Evolutionary conservation across 2,113 vertebrate species (phyloP), one percentile per base, ranked within the genome.

Genomic region (Xenopus borealis): DNA sequence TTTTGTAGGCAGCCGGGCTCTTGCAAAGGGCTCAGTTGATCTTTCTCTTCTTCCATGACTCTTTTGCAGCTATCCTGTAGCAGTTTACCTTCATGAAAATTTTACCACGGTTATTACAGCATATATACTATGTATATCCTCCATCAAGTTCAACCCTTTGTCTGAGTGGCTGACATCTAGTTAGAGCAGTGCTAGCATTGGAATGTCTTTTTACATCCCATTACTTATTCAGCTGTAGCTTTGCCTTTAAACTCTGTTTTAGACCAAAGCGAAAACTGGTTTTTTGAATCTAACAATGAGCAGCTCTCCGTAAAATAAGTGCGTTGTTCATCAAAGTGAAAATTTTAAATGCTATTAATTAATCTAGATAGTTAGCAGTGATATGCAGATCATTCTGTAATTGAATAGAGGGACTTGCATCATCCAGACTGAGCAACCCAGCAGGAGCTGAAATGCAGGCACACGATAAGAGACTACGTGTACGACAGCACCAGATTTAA

Each of bases 341-440:
- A 67, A 14, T 61, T 62, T 19, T 10, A 30, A 45, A 45, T 47
- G 52, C 57, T 59, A 47, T 74, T 74, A 66, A 55, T 52, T 69
- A 50, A 46, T 68, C 45, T 62, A 72, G 66, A 78, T 74, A 13
- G 66, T 72, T 74, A n/a, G 63, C n/a, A 40, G 52, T 53, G 52
- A 73, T 73, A 66, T 53, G 71, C 20, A 52, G 64, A 53, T 62
- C 52, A 67, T 50, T 40, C 55, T 12, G 17, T 18, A 13, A 57
- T 69, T 45, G 20, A 53, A 18, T 46, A 67, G 64, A 59, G 27
- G 12, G 19, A 16, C 33, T 59, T 64, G 55, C 30, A 62, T 62
- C 52, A 19, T 30, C 47, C 0, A 8, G 55, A 50, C 71, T 40
- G 27, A 9, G 17, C 8, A 33, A 50, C 71, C 62, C 62, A 44